phyloP scores from a whole-genome alignment of 2,888 invertebrate species.

The Sesia apiformis region DNA sequence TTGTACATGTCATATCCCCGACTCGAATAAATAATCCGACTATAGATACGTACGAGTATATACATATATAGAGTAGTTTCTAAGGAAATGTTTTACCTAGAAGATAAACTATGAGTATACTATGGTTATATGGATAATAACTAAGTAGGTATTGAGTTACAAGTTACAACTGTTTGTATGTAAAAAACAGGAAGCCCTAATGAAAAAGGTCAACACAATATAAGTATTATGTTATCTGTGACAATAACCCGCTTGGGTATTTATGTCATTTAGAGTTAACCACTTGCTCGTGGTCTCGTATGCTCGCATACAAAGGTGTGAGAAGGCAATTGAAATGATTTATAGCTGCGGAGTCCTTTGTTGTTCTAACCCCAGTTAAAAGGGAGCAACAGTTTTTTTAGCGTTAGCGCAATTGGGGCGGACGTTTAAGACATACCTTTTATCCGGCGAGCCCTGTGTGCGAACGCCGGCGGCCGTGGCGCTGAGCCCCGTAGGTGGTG shows the following conservation, averaged over 20 bases:
- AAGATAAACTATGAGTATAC: too few species aligned
- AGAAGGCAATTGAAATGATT: slow-evolving; percentile 6
- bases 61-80: too few species aligned
- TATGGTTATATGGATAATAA: too few species aligned
- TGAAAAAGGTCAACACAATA: slow-evolving; percentile 45
- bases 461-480: slow-evolving; percentile 59
- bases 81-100: too few species aligned
- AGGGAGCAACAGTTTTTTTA: background rate
- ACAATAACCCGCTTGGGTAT: too few species aligned
- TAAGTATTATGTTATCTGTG: background rate
- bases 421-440: slow-evolving; percentile 39
- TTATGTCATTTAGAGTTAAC: too few species aligned
- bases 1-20: too few species aligned
- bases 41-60: too few species aligned
- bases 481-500: slow-evolving; percentile 40
- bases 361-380: background rate
- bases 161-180: too few species aligned
- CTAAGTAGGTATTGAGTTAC: too few species aligned
- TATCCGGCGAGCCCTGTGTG: slow-evolving; percentile 55
- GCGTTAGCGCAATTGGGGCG: background rate
- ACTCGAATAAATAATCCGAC: too few species aligned
- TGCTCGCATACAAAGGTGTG: background rate
- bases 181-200: slow-evolving; percentile 37
- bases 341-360: slow-evolving; percentile 5
- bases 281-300: background rate